A percentile compares a stretch with the other conserved stretches of the same genome.
phyloP scores from a whole-genome alignment of 2,888 invertebrate species.

The Pachycephus smyrnensis region DNA sequence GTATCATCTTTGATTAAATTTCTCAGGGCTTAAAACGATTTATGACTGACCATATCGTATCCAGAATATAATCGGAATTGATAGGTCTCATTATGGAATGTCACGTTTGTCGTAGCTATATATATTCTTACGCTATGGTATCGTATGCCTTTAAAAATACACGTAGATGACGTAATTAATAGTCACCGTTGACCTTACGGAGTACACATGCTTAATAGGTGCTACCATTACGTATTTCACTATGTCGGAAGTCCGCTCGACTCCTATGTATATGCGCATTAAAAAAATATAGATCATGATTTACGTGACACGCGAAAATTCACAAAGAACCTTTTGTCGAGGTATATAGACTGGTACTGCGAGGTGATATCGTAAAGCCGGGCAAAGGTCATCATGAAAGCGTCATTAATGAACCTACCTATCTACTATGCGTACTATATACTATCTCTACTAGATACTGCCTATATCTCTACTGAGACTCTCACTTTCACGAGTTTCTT shows the following conservation, averaged over 20 bases:
- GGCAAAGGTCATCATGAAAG: background rate
- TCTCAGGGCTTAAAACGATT: background rate
- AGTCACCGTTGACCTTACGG: conserved; percentile 48
- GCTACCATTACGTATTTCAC: conserved; percentile 38
- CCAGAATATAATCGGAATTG: background rate
- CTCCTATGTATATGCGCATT: background rate
- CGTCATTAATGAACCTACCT: background rate
- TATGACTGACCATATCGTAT: background rate
- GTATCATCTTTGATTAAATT: background rate
- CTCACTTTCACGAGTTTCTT: background rate
- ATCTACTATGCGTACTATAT: background rate
- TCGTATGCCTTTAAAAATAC: conserved; percentile 16
- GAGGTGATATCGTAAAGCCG: background rate
- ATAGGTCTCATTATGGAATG: background rate
- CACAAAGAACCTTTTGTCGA: background rate
- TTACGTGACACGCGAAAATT: background rate
- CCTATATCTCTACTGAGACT: background rate
- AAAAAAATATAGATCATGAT: background rate
- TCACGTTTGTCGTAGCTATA: background rate
- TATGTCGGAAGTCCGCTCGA: conserved; percentile 14
- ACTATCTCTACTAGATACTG: background rate
- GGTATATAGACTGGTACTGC: background rate
- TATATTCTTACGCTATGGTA: background rate
- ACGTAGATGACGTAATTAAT: conserved; percentile 43
- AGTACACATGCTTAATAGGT: conserved; percentile 37